phyloP scores from a whole-genome alignment of 2,888 invertebrate species.

The Athrips mouffetella region DNA sequence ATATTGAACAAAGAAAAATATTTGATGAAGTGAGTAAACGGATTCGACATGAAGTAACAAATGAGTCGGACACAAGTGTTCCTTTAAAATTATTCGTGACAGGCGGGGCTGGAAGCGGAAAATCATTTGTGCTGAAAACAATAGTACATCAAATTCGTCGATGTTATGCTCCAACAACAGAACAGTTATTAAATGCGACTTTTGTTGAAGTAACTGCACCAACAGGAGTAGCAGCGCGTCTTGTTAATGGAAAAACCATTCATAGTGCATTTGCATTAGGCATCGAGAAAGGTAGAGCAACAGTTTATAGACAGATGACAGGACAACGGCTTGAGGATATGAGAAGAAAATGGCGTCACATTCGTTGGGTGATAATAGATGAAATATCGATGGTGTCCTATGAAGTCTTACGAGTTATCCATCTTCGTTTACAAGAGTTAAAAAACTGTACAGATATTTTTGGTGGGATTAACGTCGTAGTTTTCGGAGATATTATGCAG shows the following conservation, averaged over 20 bases:
- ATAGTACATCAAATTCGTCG: conserved; percentile 9
- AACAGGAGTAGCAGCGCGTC: conserved; percentile 11
- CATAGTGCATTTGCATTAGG: conserved; percentile 13
- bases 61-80: neutral
- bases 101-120: conserved; percentile 13
- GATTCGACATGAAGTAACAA: conserved; percentile 3
- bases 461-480: neutral
- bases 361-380: conserved; percentile 31
- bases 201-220: conserved; percentile 7
- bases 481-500: neutral
- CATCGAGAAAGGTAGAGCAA: conserved; percentile 31
- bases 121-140: conserved; percentile 15
- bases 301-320: conserved; percentile 20
- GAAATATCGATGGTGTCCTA: conserved; percentile 36
- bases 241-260: neutral
- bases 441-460: neutral
- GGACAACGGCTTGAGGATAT: conserved; percentile 25
- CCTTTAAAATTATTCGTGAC: conserved; percentile 8
- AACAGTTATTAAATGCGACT: neutral
- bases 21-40: conserved; percentile 9
- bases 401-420: conserved; percentile 17
- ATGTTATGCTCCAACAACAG: conserved; percentile 11
- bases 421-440: conserved; percentile 8
- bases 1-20: conserved; percentile 6
- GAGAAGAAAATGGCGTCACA: conserved; percentile 31